Evolutionary conservation across 2,888 invertebrate genomes (phyloP).

Genomic region (Lamellibrachia columna): DNA sequence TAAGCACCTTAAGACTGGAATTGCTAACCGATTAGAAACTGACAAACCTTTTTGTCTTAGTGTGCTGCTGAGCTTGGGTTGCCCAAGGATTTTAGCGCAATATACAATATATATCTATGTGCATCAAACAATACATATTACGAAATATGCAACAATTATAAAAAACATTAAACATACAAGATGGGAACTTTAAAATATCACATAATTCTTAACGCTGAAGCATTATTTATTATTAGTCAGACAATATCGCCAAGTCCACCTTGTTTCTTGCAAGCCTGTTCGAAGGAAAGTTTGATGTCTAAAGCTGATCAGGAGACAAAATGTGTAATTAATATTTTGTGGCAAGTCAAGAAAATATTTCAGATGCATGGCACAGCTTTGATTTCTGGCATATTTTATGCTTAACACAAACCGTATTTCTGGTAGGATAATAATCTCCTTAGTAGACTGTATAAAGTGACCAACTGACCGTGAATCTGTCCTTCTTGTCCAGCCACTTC

Average conservation of each 20-base stretch:
- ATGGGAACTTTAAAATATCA: neutral
- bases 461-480: slow-evolving; percentile 52
- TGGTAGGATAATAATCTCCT: neutral
- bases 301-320: neutral
- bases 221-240: neutral
- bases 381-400: neutral
- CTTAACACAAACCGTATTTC: neutral
- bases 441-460: neutral
- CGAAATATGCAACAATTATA: neutral
- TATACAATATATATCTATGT: neutral
- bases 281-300: neutral
- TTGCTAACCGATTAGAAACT: no score
- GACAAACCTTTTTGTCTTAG: no score
- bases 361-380: neutral
- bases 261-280: neutral
- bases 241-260: neutral
- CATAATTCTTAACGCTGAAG: neutral
- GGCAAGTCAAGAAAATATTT: neutral
- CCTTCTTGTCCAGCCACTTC: slow-evolving; percentile 76
- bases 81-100: no score
- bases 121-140: neutral
- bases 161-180: neutral
- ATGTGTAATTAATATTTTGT: neutral
- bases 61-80: no score
- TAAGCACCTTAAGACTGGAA: no score